Conservation (phyloP, 2,113 vertebrate genomes). For the Platysteira castanea region DNA sequence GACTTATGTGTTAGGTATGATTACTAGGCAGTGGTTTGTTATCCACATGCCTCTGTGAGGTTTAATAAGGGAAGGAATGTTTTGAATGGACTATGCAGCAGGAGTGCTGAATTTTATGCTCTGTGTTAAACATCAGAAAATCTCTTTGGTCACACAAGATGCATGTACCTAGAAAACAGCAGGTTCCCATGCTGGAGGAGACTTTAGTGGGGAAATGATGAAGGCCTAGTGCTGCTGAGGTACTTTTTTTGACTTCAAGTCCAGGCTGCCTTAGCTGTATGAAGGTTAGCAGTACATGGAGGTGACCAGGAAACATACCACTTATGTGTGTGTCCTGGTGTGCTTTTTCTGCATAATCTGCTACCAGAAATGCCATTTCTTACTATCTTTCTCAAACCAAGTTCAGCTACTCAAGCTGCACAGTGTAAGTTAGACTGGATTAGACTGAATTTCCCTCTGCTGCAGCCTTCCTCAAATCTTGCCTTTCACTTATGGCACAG, state of each 20-base stretch:
- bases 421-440: background rate
- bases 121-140: background rate
- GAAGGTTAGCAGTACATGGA: background rate
- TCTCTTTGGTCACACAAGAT: background rate
- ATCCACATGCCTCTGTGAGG: background rate
- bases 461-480: background rate
- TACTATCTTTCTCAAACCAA: background rate
- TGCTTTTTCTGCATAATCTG: background rate
- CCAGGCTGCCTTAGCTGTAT: background rate
- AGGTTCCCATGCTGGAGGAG: background rate
- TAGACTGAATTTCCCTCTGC: background rate
- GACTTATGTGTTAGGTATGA: background rate
- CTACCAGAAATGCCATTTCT: background rate
- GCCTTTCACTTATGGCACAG: background rate
- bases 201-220: background rate
- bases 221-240: background rate
- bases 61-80: background rate
- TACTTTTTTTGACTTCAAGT: background rate
- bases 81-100: background rate
- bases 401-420: background rate
- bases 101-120: background rate
- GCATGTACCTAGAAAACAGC: background rate
- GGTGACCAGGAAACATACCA: background rate
- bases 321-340: accelerated
- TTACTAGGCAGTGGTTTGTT: background rate